Evolutionary conservation across 1,140 invertebrate species (phyloP).

Genomic region (Stratiolaelaps scimitus): DNA sequence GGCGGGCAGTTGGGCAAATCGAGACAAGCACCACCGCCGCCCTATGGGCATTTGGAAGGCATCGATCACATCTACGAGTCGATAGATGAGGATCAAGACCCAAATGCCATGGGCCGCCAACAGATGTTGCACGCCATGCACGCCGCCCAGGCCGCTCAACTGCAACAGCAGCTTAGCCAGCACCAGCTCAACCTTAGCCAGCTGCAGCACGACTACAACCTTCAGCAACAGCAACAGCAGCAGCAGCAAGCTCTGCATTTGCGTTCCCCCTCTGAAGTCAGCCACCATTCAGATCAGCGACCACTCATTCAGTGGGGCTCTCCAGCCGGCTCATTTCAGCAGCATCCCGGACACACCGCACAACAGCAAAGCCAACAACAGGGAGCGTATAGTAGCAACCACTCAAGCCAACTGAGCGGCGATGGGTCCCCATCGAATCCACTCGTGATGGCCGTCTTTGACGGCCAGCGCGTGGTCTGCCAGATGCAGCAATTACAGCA

Average conservation of each 20-base stretch:
- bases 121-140: conserved; percentile 22
- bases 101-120: conserved; percentile 26
- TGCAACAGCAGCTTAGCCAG: conserved; percentile 18
- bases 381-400: not conserved
- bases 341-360: not conserved
- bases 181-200: conserved; percentile 5
- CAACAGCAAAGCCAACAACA: conserved; percentile 28
- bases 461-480: conserved; percentile 34
- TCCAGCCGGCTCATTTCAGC: conserved; percentile 19
- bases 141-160: conserved; percentile 27
- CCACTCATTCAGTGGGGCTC: conserved; percentile 30
- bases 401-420: conserved; percentile 28
- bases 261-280: conserved; percentile 32
- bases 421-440: conserved; percentile 31
- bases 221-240: conserved; percentile 32
- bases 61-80: conserved; percentile 36
- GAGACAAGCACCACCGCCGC: conserved; percentile 21
- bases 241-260: conserved; percentile 26
- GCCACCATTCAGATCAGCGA: conserved; percentile 35
- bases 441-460: conserved; percentile 34
- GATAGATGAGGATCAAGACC: conserved; percentile 34
- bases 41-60: conserved; percentile 30
- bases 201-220: conserved; percentile 29
- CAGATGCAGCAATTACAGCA: conserved; percentile 33
- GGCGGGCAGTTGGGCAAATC: conserved; percentile 17